These are phyloP conservation scores for Pachyuromys duprasi DNA, from an alignment of 2,797 vertebrate species.

Conservation along the genomic window DNA sequence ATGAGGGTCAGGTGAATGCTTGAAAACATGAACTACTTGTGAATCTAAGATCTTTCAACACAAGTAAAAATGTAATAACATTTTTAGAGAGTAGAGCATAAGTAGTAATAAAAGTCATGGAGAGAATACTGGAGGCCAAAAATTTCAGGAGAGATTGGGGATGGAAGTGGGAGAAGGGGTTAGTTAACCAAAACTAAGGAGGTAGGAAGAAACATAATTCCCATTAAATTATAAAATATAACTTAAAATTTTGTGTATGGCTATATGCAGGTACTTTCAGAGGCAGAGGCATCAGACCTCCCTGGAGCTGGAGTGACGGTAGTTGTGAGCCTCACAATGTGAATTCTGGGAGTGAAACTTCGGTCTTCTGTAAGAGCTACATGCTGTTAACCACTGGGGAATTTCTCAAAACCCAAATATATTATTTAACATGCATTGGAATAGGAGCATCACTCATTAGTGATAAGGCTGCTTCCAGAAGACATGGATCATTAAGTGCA, in stretches of 20 bases:
- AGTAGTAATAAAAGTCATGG: not conserved
- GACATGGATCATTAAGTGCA: not conserved
- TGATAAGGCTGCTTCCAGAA: not conserved
- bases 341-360: not conserved
- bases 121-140: not conserved
- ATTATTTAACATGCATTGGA: not conserved
- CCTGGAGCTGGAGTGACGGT: not conserved
- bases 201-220: not conserved
- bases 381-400: not conserved
- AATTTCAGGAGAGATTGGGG: not conserved
- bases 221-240: not conserved
- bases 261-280: not conserved
- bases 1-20: no score
- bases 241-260: not conserved
- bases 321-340: not conserved
- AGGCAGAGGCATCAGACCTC: not conserved
- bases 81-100: not conserved
- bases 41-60: not conserved
- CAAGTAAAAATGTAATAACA: not conserved
- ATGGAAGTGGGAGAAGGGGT: not conserved
- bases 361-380: not conserved
- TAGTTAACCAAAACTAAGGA: not conserved
- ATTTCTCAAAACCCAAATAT: not conserved
- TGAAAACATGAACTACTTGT: not conserved
- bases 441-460: not conserved